These are phyloP conservation scores for Pipra filicauda DNA, from an alignment of 2,113 vertebrate species.

Conservation along the genomic window DNA sequence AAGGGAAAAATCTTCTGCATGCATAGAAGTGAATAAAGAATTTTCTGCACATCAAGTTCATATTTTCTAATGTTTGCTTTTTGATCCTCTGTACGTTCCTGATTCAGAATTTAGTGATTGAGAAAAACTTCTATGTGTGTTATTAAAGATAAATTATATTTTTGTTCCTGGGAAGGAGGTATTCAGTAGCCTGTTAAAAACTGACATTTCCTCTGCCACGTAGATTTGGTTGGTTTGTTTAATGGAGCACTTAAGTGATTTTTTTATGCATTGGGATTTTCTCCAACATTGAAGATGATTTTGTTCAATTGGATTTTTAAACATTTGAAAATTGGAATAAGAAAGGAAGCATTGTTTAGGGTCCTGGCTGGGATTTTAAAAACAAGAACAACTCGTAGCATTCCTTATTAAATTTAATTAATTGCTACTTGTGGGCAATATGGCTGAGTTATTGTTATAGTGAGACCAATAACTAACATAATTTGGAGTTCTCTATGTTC, in stretches of 20 bases:
- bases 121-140: neutral
- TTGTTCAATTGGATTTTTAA: slow-evolving; percentile 30
- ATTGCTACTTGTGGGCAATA: slow-evolving; percentile 31
- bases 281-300: neutral
- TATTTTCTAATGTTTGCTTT: slow-evolving; percentile 21
- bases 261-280: slow-evolving; percentile 40
- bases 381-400: neutral
- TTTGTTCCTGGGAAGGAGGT: neutral
- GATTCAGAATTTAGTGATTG: neutral
- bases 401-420: slow-evolving; percentile 57
- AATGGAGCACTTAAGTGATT: neutral
- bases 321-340: neutral
- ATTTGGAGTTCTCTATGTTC: neutral
- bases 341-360: slow-evolving; percentile 32
- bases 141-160: neutral
- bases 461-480: slow-evolving; percentile 34
- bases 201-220: neutral
- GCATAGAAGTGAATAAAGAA: neutral
- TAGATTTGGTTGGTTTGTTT: slow-evolving; percentile 16
- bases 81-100: neutral
- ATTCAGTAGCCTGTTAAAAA: slow-evolving; percentile 17
- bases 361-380: slow-evolving; percentile 12
- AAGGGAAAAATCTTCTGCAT: neutral
- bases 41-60: neutral
- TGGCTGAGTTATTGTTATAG: slow-evolving; percentile 25